Evolutionary conservation across 1,140 invertebrate species (phyloP).

Genomic region (Aphaenogaster ashmeadi): DNA sequence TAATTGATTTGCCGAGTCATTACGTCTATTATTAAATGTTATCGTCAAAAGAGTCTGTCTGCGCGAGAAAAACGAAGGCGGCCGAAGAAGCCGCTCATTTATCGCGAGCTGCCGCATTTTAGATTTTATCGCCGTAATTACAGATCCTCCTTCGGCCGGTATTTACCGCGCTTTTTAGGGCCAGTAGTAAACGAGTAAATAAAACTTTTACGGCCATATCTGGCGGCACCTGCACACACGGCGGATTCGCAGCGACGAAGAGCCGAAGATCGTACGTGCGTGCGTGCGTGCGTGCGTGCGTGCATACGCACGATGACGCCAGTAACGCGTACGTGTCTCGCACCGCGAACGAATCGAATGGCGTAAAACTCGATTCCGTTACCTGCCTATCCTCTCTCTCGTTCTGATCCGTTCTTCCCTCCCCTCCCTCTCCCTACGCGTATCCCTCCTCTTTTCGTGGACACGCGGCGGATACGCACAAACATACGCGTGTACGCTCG

Average conservation of each 20-base stretch:
- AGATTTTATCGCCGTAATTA: constrained; percentile 61
- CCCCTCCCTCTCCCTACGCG: neutral
- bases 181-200: constrained; percentile 62
- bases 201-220: constrained; percentile 63
- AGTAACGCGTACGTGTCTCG: constrained; percentile 31
- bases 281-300: neutral
- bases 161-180: constrained; percentile 62
- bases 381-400: constrained; percentile 51
- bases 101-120: constrained; percentile 56
- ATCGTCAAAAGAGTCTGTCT: constrained; percentile 4
- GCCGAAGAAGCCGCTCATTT: constrained; percentile 46
- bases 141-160: constrained; percentile 59
- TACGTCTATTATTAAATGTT: constrained; percentile 26
- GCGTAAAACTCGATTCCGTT: constrained; percentile 64
- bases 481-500: neutral
- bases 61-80: constrained; percentile 17
- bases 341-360: constrained; percentile 50
- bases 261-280: constrained; percentile 43
- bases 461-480: neutral
- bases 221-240: constrained; percentile 54
- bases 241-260: constrained; percentile 21
- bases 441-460: constrained; percentile 31
- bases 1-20: constrained; percentile 25
- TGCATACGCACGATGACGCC: constrained; percentile 30
- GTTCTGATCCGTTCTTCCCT: neutral